phyloP scores from a whole-genome alignment of 2,888 invertebrate species.

The Rhagophthalmus giganteus region DNA sequence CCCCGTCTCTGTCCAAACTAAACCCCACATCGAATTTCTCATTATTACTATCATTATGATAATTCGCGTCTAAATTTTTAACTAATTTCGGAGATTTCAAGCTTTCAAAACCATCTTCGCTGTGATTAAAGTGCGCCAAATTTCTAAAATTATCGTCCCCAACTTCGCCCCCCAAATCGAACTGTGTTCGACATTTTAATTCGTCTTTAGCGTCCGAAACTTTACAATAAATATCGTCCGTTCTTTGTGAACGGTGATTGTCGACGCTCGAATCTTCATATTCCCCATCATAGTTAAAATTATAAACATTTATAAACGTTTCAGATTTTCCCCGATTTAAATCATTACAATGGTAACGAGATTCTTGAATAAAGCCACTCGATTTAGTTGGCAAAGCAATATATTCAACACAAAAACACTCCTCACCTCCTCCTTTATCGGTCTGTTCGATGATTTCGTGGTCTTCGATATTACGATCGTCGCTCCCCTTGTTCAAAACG shows the following conservation, averaged over 20 bases:
- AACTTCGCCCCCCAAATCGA: too few species aligned
- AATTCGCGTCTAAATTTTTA: constrained; percentile 34
- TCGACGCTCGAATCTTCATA: too few species aligned
- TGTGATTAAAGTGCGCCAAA: too few species aligned
- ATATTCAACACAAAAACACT: constrained; percentile 43
- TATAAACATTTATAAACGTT: not conserved
- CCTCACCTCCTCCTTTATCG: constrained; percentile 49
- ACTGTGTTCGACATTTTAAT: too few species aligned
- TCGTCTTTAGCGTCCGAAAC: too few species aligned
- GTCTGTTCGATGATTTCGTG: constrained; percentile 6
- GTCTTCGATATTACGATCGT: constrained; percentile 5
- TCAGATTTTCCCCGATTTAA: constrained; percentile 3
- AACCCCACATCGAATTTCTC: too few species aligned
- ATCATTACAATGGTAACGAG: constrained; percentile 8
- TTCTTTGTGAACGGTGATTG: too few species aligned
- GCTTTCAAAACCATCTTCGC: constrained; percentile 30
- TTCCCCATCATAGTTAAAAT: not conserved
- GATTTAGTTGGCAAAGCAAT: constrained; percentile 40
- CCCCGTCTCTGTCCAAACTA: too few species aligned
- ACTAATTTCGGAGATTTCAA: constrained; percentile 52
- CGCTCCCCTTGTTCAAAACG: constrained; percentile 4
- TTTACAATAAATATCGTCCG: too few species aligned
- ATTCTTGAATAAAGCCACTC: constrained; percentile 28
- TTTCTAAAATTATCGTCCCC: too few species aligned
- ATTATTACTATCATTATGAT: not conserved